phyloP scores from a whole-genome alignment of 2,797 vertebrate species.

The Myotis myotis region DNA sequence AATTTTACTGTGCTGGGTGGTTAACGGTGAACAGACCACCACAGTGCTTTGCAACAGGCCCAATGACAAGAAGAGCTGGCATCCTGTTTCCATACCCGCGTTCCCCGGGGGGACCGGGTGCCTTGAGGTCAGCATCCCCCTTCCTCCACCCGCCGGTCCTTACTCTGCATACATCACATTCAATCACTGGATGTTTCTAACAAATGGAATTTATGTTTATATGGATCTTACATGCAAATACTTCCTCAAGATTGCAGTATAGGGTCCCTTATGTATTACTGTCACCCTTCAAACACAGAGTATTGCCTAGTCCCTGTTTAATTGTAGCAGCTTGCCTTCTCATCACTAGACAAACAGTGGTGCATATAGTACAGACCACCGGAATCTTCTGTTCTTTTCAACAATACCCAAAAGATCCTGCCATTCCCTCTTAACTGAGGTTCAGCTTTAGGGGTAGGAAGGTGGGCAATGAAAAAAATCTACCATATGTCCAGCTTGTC shows the following conservation, averaged over 20 bases:
- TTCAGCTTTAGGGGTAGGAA: background rate
- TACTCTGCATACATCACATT: background rate
- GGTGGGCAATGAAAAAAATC: background rate
- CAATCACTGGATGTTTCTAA: background rate
- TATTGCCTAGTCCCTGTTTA: background rate
- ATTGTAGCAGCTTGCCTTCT: background rate
- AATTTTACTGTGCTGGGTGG: background rate
- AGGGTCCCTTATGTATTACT: background rate
- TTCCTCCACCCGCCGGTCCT: background rate
- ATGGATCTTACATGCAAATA: background rate
- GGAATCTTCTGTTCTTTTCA: background rate
- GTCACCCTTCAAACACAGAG: background rate
- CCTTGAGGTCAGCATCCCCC: background rate
- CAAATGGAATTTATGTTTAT: background rate
- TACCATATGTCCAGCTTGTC: background rate
- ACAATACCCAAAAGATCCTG: background rate
- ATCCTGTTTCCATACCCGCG: background rate
- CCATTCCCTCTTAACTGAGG: background rate
- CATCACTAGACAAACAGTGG: background rate
- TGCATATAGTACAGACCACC: background rate
- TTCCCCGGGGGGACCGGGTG: fast-evolving
- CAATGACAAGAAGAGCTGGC: background rate
- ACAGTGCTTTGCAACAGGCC: background rate
- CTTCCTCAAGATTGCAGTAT: background rate
- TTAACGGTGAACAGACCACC: background rate